Evolutionary conservation across 2,888 invertebrate species (phyloP).

Genomic region (Osmoderma eremita): DNA sequence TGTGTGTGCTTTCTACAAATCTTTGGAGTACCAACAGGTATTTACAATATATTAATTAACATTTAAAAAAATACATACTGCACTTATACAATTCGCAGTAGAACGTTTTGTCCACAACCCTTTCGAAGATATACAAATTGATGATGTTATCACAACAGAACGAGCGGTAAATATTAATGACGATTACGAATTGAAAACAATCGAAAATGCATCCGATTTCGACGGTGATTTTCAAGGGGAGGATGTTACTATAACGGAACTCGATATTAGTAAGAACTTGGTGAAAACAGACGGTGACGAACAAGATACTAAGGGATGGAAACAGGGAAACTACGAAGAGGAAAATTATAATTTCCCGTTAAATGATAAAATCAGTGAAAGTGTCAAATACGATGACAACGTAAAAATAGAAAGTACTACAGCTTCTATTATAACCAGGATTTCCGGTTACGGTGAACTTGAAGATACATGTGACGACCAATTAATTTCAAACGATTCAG

Average conservation of each 20-base stretch:
- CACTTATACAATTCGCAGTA: not conserved
- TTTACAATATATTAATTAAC: not conserved
- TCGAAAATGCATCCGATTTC: not conserved
- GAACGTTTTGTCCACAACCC: not conserved
- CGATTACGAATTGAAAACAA: not conserved
- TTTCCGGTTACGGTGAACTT: too few species aligned
- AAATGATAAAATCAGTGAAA: too few species aligned
- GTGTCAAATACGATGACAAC: too few species aligned
- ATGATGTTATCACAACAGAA: not conserved
- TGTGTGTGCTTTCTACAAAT: not conserved
- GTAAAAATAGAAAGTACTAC: too few species aligned
- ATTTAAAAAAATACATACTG: not conserved
- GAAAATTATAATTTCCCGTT: too few species aligned
- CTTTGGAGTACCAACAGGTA: slow-evolving; percentile 6
- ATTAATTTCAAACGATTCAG: too few species aligned
- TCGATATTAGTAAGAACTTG: slow-evolving; percentile 2
- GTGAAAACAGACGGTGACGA: slow-evolving; percentile 2
- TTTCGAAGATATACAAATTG: not conserved
- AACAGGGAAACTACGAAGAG: too few species aligned
- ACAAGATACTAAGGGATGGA: too few species aligned
- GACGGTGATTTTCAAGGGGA: not conserved
- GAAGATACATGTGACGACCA: too few species aligned
- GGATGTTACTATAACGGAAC: not conserved
- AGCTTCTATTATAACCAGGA: too few species aligned
- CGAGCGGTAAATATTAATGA: not conserved